Evolutionary conservation across 2,113 vertebrate genomes (phyloP), one percentile per base, ranked within the genome.

Genomic region (Haplochromis burtoni): DNA sequence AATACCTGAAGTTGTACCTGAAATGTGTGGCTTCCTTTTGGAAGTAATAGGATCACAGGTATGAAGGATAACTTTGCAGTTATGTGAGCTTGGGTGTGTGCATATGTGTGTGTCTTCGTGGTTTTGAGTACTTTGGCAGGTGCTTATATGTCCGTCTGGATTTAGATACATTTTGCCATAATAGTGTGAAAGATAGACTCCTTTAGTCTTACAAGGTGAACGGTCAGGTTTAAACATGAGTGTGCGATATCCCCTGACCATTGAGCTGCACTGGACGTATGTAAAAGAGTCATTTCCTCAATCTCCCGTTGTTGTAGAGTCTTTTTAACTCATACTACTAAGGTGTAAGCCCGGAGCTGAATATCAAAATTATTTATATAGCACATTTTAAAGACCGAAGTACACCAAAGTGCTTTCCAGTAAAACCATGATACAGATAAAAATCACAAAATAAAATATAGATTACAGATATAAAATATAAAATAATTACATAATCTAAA

Each of bases 311-410:
- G 59, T 33, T 63, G 17, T 11, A 7, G 16, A 5, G 17, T 63
- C 10, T 12, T 63, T 63, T 35, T 35, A n/a, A 35, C 31, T 63
- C 59, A 63, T 35, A 11, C 59, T 63, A 33, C 59, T 19, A 19
- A 63, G 1, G 59, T 35, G 29, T 19, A 35, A 0, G 5, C 29
- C 14, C 2, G 0, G 59, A 35, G 10, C 59, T 63, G 59, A 66
- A 53, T 53, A 53, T 53, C 19, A 53, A 53, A 53, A 53, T 53
- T 53, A 11, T 53, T 53, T 53, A 53, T 2, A 53, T 53, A 21
- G 19, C 51, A 53, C 51, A 53, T 53, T 53, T 53, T 21, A 53
- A 53, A 53, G 51, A 53, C 19, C 3, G 3, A 21, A 53, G 51
- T 53, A 53, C 2, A 53, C 19, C 51, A 53, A 53, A 21, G 51